Evolutionary conservation across 2,888 invertebrate species (phyloP).

Genomic region (Tipula lateralis): DNA sequence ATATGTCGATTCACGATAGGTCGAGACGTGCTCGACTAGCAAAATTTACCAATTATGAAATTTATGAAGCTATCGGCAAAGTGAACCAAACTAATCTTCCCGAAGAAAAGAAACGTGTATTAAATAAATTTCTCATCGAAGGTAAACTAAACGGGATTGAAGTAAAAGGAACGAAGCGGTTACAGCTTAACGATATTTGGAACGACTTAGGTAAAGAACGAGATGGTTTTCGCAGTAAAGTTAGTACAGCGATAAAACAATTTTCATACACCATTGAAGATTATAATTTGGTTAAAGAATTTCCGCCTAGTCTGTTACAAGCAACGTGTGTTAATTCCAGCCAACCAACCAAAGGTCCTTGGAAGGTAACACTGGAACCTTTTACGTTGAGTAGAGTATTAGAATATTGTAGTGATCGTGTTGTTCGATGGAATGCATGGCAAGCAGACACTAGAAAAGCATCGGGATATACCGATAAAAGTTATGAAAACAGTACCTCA

Average conservation of each 20-base stretch:
- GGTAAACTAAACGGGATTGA: conserved; percentile 78
- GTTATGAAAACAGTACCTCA: conserved; percentile 64
- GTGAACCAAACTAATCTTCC: conserved; percentile 44
- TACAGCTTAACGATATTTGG: conserved; percentile 54
- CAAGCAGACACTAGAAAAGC: conserved; percentile 68
- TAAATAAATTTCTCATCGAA: conserved; percentile 75
- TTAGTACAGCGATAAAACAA: conserved; percentile 58
- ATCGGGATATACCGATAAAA: conserved; percentile 59
- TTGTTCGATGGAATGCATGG: conserved; percentile 80
- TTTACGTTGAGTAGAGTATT: conserved; percentile 69
- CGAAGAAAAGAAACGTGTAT: conserved; percentile 63
- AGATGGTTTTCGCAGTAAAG: conserved; percentile 61
- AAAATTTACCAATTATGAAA: conserved; percentile 66
- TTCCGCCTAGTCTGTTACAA: conserved; percentile 65
- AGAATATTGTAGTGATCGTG: conserved; percentile 77
- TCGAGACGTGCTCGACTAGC: conserved; percentile 67
- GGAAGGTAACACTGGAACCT: conserved; percentile 74
- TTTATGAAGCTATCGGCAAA: conserved; percentile 59
- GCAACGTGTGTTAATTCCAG: conserved; percentile 59
- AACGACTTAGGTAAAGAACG: conserved; percentile 56
- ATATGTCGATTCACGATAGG: conserved; percentile 72
- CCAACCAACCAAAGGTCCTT: conserved; percentile 67
- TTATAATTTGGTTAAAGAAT: conserved; percentile 61
- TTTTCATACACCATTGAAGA: conserved; percentile 67
- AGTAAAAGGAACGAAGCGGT: conserved; percentile 53